A percentile compares a stretch with the other conserved stretches of the same genome.
These are phyloP conservation scores for Hippocampus comes DNA, from an alignment of 2,113 vertebrate species.

Conservation along the genomic window DNA sequence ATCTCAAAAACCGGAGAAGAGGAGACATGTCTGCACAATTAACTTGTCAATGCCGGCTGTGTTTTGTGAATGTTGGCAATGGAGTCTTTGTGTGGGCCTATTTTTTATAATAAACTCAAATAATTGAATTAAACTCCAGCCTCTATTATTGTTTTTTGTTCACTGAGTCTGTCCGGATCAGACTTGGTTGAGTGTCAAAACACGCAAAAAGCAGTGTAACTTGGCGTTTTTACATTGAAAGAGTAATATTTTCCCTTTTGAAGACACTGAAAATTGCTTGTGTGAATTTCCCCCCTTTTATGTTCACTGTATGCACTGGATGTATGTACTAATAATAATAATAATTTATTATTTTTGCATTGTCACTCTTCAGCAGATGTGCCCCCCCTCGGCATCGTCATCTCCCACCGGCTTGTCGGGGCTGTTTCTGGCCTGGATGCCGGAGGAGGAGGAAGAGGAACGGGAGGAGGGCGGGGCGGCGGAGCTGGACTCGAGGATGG, in stretches of 20 bases:
- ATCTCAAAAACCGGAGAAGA: constrained; percentile 29
- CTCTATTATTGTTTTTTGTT: neutral
- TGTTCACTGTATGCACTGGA: too few relatives aligned
- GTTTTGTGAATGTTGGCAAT: constrained; percentile 13
- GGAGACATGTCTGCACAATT: constrained; percentile 1
- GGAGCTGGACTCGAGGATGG: constrained; percentile 43
- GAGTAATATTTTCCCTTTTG: too few relatives aligned
- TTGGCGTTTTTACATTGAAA: too few relatives aligned
- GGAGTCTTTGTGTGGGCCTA: neutral
- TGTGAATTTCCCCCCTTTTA: too few relatives aligned
- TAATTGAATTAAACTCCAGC: neutral
- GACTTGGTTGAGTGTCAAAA: too few relatives aligned
- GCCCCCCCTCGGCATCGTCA: neutral
- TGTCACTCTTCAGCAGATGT: neutral
- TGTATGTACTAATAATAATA: neutral
- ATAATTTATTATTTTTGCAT: neutral
- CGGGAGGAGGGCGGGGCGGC: constrained; percentile 15
- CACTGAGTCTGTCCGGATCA: neutral
- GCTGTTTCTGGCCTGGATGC: constrained; percentile 23
- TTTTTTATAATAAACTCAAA: constrained; percentile 23
- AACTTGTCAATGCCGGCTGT: constrained; percentile 17
- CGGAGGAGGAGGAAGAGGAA: constrained; percentile 1
- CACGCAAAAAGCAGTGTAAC: too few relatives aligned
- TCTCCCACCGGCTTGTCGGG: constrained; percentile 3
- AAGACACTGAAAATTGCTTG: too few relatives aligned